phyloP scores from a whole-genome alignment of 2,797 vertebrate species.

The Paguma larvata region DNA sequence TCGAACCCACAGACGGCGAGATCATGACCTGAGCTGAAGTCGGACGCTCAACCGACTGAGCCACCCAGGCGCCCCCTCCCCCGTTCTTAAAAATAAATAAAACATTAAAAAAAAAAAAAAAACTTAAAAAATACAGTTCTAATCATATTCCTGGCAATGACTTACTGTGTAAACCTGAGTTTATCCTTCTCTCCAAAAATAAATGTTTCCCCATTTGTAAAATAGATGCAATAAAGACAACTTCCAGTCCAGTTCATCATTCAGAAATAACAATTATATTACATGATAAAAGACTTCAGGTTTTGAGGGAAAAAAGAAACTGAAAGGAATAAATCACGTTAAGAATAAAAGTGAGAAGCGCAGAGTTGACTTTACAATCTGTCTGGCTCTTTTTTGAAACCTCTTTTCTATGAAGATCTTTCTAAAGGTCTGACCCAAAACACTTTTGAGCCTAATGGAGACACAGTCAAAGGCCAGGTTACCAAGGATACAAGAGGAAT shows the following conservation, averaged over 20 bases:
- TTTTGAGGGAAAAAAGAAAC: not conserved
- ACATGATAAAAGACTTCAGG: conserved; percentile 22
- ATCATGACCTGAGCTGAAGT: too few species aligned
- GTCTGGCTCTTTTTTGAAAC: not conserved
- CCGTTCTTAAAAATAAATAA: too few species aligned
- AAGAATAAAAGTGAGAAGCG: not conserved
- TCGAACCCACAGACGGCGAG: too few species aligned
- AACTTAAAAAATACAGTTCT: not conserved
- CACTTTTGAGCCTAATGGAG: conserved; percentile 17
- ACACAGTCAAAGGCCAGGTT: not conserved
- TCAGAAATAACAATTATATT: conserved; percentile 42
- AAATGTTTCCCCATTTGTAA: conserved; percentile 11
- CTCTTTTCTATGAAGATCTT: not conserved
- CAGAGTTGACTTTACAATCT: not conserved
- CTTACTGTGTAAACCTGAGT: conserved; percentile 17
- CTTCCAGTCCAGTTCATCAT: not conserved
- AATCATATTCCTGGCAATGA: not conserved
- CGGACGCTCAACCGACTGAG: too few species aligned
- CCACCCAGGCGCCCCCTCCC: too few species aligned
- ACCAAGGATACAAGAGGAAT: not conserved
- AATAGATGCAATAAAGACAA: not conserved
- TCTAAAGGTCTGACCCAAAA: conserved; percentile 4
- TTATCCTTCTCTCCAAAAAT: conserved; percentile 24
- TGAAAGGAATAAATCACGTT: not conserved
- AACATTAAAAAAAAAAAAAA: too few species aligned